Evolutionary conservation across 1,140 invertebrate genomes (phyloP), one percentile per base, ranked within the genome.

Genomic region (Bradysia coprophila): DNA sequence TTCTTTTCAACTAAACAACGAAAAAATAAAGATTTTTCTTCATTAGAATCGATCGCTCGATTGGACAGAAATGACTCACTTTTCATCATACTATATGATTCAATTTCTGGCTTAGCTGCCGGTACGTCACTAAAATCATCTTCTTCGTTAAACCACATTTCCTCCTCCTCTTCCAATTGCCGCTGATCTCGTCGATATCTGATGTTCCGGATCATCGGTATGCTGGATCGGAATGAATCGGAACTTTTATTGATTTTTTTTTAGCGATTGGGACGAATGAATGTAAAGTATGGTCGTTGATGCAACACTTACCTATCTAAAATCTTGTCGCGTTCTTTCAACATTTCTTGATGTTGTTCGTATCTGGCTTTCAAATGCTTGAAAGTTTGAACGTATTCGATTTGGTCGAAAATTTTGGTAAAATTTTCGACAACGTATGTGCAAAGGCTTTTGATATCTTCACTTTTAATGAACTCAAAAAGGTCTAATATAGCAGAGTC

Each of bases 401-500:
- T 81, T 55, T 83, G 76, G 61, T 95, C 90, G 51, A 98, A 66
- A 51, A 86, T 78, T 64, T 91, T 88, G 40, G 88, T 88, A 62
- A 90, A 96, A 64, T 86, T 91, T 66, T 96, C 91, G 46, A 95
- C 84, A 50, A 96, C 81, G 61, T 97, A 87, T 37, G 79, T 78
- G 68, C 86, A 91, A 48, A 97, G 68, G n/a, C 85, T 81, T 66
- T 92, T 94, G 32, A 96, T 88, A 63, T 95, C 91, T 69, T 97
- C 91, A 61, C 84, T 61, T 72, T 88, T 91, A 43, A 99, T 95
- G 66, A 94, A 98, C 66, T 99, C 96, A 71, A 99, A 99, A 66
- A 99, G 77, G 71, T 99, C 96, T 57, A 98, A 74, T 57, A 98
- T 92, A 44, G 96, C 94, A 13, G 95, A 99, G 64, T 99, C 96